These are phyloP conservation scores for Steatocranus sp. DNA, from an alignment of 2,797 vertebrate genomes.

Conservation along the genomic window DNA sequence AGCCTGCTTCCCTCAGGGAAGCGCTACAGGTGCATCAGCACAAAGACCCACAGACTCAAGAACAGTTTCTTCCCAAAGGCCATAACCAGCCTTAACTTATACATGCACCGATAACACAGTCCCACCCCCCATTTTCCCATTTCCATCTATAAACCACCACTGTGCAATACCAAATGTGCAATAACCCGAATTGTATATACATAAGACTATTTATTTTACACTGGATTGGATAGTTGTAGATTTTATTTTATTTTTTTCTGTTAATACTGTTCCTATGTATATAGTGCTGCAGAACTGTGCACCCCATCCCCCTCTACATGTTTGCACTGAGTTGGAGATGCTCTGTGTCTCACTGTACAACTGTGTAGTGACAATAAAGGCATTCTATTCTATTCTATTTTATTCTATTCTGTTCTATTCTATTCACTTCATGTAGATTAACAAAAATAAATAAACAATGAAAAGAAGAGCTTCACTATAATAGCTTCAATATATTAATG, in stretches of 20 bases:
- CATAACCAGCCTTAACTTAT: background rate
- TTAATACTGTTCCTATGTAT: background rate
- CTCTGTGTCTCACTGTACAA: too few species aligned
- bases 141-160: background rate
- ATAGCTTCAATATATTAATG: background rate
- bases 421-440: background rate
- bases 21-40: background rate
- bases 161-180: too few species aligned
- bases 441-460: background rate
- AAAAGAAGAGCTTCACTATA: background rate
- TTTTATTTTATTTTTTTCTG: background rate
- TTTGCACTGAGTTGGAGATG: too few species aligned
- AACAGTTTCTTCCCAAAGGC: background rate
- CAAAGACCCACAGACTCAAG: background rate
- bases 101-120: background rate
- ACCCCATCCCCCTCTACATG: too few species aligned
- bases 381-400: too few species aligned
- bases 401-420: too few species aligned
- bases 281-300: too few species aligned
- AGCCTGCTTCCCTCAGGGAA: background rate
- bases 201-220: too few species aligned
- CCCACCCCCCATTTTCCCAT: background rate
- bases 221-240: background rate
- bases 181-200: too few species aligned
- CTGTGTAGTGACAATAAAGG: too few species aligned